Base-by-base conservation (phyloP, 2,888 invertebrate genomes). In the Alentia gelatinosa region DNA sequence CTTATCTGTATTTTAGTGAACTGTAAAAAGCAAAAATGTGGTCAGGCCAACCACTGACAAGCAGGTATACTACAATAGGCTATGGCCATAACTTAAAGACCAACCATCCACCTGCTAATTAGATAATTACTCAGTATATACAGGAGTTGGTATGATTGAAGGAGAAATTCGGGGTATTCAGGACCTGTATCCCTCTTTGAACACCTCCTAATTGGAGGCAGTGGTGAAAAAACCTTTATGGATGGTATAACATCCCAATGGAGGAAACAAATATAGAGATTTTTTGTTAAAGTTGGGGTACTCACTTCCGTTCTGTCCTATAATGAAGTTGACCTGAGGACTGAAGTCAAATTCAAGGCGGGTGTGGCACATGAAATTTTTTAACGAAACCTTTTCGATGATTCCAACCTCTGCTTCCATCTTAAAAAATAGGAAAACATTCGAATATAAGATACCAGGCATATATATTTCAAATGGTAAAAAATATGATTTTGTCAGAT, bases 341-440 rank as follows among this genome's bases (percentile, higher is more conserved):
- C 95, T 95, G 40, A 96, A 93, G n/a, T 92, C 92, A 35, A 96
- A 93, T 47, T 94, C 94, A 23, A 95, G 93, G 7, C 97, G 0
- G 63, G 97, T 97, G 95, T 99, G 99, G 94, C 99, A 99, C 98
- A 99, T 98, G 95, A 99, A 99, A 96, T 99, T 99, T 91, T 97
- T 97, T 84, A 99, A 96, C 15, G 95, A 95, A 84, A 98, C 96
- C 91, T 96, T 96, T 75, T 96, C 96, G 75, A 97, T 96, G 91
- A 97, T 97, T 1, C 97, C 97, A 89, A 91, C 92, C 39, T 92
- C 93, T 33, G 92, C 90, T 47, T 92, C 92, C 19, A n/a, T 33
- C 92, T 92, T 63, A 68, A 91, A 26, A 68, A 35, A 83, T 63
- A n/a, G 3, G 3, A 74, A 37, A 3, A 23, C 39, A 84, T 56